phyloP scores from a whole-genome alignment of 1,140 invertebrate genomes.

The Elysia chlorotica region DNA sequence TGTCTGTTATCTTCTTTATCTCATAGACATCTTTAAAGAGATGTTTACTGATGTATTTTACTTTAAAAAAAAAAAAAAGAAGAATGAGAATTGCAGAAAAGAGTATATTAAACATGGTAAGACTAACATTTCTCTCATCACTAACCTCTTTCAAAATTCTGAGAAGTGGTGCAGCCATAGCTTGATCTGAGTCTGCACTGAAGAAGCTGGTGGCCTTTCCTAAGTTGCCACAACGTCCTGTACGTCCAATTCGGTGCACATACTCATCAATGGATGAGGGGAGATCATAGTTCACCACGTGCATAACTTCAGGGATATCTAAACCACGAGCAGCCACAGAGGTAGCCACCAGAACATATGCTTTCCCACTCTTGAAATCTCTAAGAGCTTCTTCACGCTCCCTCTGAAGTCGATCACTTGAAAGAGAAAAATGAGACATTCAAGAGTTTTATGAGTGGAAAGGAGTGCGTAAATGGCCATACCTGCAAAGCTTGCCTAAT shows the following conservation, averaged over 20 bases:
- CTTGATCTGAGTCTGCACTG: slow-evolving; percentile 68
- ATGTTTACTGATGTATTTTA: no score
- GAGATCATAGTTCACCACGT: slow-evolving; percentile 92
- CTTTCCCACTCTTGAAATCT: slow-evolving; percentile 72
- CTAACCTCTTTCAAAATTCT: slow-evolving; percentile 71
- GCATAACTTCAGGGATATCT: slow-evolving; percentile 81
- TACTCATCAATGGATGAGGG: slow-evolving; percentile 87
- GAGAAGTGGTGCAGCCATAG: slow-evolving; percentile 71
- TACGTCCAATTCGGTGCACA: slow-evolving; percentile 93
- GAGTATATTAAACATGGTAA: no score
- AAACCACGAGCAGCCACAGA: slow-evolving; percentile 88
- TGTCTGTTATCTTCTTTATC: no score
- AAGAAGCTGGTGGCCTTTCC: slow-evolving; percentile 90
- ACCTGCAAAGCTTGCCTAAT: no score
- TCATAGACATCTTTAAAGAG: no score
- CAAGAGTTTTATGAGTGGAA: no score
- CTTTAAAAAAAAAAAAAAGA: no score
- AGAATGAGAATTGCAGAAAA: no score
- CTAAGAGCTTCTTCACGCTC: slow-evolving; percentile 86
- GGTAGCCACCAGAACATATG: slow-evolving; percentile 84
- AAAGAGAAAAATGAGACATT: slow-evolving; percentile 30
- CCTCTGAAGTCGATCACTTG: slow-evolving; percentile 78
- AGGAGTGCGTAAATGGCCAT: no score
- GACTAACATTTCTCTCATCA: no score
- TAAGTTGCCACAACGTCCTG: slow-evolving; percentile 89